These are phyloP conservation scores for Varanus salvator DNA, from an alignment of 2,113 vertebrate genomes.

Conservation along the genomic window DNA sequence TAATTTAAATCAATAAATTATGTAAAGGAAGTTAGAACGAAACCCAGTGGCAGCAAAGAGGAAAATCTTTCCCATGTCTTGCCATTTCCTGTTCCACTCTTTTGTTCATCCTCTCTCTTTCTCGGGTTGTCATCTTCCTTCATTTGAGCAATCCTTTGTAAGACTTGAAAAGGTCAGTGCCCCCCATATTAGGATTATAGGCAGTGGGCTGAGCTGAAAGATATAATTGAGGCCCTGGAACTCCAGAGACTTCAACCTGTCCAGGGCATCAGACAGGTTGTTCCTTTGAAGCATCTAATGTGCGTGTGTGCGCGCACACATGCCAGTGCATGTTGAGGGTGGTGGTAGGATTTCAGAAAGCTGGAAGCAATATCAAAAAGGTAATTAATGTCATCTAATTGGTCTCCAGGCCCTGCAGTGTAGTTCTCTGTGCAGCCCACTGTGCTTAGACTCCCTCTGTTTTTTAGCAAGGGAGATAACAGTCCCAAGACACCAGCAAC, in stretches of 20 bases:
- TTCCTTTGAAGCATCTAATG: constrained; percentile 19
- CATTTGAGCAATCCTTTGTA: constrained; percentile 14
- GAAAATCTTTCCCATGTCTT: neutral
- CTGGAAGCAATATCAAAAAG: constrained; percentile 21
- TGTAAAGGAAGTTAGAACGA: neutral
- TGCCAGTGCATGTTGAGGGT: neutral
- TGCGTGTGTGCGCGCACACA: neutral
- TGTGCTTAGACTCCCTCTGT: neutral
- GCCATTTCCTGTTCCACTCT: neutral
- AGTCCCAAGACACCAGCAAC: neutral
- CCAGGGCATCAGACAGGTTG: constrained; percentile 19
- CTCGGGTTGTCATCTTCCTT: constrained; percentile 23
- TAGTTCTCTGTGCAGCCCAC: neutral
- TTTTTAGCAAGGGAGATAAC: constrained; percentile 4
- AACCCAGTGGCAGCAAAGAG: neutral
- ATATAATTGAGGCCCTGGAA: constrained; percentile 29
- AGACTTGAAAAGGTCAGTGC: constrained; percentile 30
- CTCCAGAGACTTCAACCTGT: constrained; percentile 29
- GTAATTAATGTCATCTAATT: constrained; percentile 32
- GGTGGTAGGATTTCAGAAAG: neutral
- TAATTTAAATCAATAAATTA: neutral
- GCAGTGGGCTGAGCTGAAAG: constrained; percentile 26
- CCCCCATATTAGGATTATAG: constrained; percentile 35
- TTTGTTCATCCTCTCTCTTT: neutral
- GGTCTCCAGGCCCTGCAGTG: constrained; percentile 16